Evolutionary conservation across 92 coral and sea anemone genomes (phyloP).

Genomic region (Zoanthus sociatus): DNA sequence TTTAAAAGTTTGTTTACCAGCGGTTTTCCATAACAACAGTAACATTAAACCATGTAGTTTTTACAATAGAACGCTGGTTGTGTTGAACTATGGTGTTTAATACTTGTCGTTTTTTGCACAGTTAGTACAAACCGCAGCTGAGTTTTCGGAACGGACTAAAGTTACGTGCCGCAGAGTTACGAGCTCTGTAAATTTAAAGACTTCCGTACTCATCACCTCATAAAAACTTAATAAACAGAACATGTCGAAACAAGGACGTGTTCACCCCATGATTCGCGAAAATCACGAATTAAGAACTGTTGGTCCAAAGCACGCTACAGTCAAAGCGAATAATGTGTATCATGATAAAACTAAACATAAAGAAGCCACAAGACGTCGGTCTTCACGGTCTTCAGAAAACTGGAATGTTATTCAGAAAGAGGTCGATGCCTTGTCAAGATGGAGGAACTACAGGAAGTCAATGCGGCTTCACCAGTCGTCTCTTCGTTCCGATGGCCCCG

Average conservation of each 20-base stretch:
- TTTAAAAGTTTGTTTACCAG: conserved; percentile 42
- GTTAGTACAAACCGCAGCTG: neutral
- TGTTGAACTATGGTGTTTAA: neutral
- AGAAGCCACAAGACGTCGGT: conserved; percentile 14
- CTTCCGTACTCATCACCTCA: neutral
- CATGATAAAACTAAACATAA: conserved; percentile 15
- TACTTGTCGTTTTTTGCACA: neutral
- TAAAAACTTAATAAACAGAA: conserved; percentile 11
- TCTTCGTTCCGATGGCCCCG: conserved; percentile 43
- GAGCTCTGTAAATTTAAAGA: neutral
- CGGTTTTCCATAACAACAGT: conserved; percentile 67
- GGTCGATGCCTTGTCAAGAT: conserved; percentile 69
- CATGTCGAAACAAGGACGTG: conserved; percentile 78
- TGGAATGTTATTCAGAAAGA: conserved; percentile 76
- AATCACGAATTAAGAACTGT: conserved; percentile 24
- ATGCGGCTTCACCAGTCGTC: conserved; percentile 57
- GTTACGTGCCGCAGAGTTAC: no score
- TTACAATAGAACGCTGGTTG: neutral
- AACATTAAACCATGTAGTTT: conserved; percentile 12
- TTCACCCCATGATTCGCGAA: conserved; percentile 71
- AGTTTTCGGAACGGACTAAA: neutral
- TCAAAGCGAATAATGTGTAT: neutral
- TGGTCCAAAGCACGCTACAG: conserved; percentile 4
- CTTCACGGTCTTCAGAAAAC: conserved; percentile 14
- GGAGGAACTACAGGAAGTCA: conserved; percentile 78